Evolutionary conservation across 1,140 invertebrate genomes (phyloP).

Genomic region (Tribolium castaneum): DNA sequence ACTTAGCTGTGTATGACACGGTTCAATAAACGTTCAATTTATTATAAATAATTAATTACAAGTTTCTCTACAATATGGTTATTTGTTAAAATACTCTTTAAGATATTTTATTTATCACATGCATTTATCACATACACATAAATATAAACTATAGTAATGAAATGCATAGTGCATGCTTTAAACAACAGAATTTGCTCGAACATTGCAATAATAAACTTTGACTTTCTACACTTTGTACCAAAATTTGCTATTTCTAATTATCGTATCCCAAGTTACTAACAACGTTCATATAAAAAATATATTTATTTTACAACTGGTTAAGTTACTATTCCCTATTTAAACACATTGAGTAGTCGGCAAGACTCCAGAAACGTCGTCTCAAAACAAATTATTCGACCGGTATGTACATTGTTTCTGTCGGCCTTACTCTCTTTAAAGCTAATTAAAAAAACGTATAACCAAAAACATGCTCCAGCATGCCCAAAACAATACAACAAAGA

Average conservation of each 20-base stretch:
- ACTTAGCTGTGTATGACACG: not conserved
- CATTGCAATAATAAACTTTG: conserved; percentile 12
- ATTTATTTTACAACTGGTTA: conserved; percentile 52
- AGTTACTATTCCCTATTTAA: conserved; percentile 45
- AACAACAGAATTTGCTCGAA: conserved; percentile 16
- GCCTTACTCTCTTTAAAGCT: conserved; percentile 10
- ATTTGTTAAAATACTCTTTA: conserved; percentile 54
- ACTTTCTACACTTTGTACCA: conserved; percentile 48
- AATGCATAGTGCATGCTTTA: conserved; percentile 51
- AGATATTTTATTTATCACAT: conserved; percentile 56
- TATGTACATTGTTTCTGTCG: conserved; percentile 14
- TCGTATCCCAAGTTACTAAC: conserved; percentile 47
- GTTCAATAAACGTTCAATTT: conserved; percentile 23
- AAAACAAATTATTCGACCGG: not conserved
- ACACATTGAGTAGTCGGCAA: not conserved
- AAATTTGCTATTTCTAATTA: conserved; percentile 48
- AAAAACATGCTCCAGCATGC: conserved; percentile 6
- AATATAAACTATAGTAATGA: conserved; percentile 54
- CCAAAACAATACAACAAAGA: not conserved
- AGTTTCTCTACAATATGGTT: conserved; percentile 44
- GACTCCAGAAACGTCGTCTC: not conserved
- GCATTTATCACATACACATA: conserved; percentile 58
- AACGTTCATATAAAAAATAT: conserved; percentile 56
- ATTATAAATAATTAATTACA: conserved; percentile 27
- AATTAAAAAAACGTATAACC: conserved; percentile 15